phyloP scores from a whole-genome alignment of 2,113 vertebrate species.

The Coturnix japonica region DNA sequence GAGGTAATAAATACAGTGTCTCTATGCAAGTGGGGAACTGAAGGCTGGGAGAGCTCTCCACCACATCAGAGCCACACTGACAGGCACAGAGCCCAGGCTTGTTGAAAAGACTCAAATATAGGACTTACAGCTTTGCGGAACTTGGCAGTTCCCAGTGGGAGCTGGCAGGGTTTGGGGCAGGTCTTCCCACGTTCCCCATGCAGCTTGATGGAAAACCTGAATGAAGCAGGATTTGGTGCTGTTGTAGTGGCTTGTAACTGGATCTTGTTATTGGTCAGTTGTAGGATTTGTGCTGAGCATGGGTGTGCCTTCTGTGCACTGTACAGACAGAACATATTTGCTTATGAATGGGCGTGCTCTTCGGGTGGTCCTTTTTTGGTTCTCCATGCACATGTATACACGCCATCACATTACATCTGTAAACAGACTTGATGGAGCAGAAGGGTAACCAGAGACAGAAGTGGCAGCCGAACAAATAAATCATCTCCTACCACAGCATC shows the following conservation, averaged over 20 bases:
- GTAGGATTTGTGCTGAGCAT: neutral
- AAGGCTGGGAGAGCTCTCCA: neutral
- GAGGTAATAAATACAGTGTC: neutral
- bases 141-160: neutral
- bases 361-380: neutral
- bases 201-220: fast-evolving
- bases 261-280: fast-evolving
- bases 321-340: neutral
- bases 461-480: slow-evolving; percentile 42
- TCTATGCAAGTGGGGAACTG: neutral
- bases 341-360: neutral
- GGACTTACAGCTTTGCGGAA: neutral
- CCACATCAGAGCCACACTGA: fast-evolving
- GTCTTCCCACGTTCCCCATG: neutral
- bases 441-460: slow-evolving; percentile 16
- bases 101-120: neutral
- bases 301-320: neutral
- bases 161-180: neutral
- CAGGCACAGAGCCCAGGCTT: neutral
- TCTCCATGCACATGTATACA: neutral
- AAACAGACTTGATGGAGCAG: slow-evolving; percentile 2
- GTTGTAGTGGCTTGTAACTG: neutral
- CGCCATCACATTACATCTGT: neutral
- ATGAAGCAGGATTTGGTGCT: neutral
- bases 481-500: neutral